Evolutionary conservation across 2,888 invertebrate genomes (phyloP), one percentile per base, ranked within the genome.

Genomic region (Griposia aprilina): DNA sequence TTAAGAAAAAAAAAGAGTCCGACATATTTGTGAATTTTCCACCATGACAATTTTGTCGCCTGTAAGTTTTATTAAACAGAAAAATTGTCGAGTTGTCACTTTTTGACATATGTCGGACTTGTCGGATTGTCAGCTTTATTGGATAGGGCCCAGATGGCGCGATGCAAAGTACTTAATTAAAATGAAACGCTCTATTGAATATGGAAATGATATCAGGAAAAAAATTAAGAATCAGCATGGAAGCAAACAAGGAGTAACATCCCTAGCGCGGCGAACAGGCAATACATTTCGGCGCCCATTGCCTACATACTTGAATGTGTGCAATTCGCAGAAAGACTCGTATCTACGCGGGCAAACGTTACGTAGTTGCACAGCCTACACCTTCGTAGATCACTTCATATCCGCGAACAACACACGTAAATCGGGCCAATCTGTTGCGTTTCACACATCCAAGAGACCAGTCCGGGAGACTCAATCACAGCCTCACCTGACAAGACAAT

Each of bases 341-440:
- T 74, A 83, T 79, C 80, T 78, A 81, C 82, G 67, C 83, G 66
- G 55, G 80, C 67, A 72, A 85, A 84, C 65, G 85, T 85, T 80
- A 80, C 81, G 74, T 79, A 83, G 81, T 74, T 86, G 83, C 84
- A 81, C 68, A 82, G 83, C 88, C 89, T 89, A 85, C 87, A 79
- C 59, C 68, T 70, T 76, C 76, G 80, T 80, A 81, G 77, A 83
- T 86, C 74, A 71, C 85, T 79, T 90, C 88, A 88, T 91, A 89
- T 88, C 86, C 83, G 82, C 84, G 86, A 90, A 90, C 84, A 90
- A 83, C 84, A 83, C 77, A 75, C 89, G 89, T 92, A 91, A 93
- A 93, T 92, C 90, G 91, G 89, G 88, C 90, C 93, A 93, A 93
- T 93, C 91, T 92, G 91, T 87, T 82, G 78, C 78, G 66, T 72